Percentiles rank a stretch among this genome's conserved stretches.
Evolutionary conservation across 2,797 vertebrate genomes (phyloP).

Genomic region (Bufotes viridis): DNA sequence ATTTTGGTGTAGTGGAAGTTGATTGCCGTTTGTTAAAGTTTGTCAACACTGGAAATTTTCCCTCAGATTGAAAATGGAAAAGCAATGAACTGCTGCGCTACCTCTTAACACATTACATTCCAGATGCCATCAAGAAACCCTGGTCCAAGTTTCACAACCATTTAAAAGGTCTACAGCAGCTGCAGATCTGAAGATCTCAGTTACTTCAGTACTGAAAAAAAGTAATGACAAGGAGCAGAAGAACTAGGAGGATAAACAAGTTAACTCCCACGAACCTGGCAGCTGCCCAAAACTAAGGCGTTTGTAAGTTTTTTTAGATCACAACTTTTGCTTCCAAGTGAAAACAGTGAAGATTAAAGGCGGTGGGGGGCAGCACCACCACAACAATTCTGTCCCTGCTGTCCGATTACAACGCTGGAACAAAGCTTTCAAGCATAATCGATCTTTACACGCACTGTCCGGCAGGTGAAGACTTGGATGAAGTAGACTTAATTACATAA

Average conservation of each 20-base stretch:
- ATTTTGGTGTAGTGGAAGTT: conserved; percentile 79
- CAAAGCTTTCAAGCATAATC: conserved; percentile 73
- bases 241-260: conserved; percentile 70
- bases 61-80: conserved; percentile 52
- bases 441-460: conserved; percentile 74
- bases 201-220: conserved; percentile 83
- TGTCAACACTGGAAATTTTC: conserved; percentile 75
- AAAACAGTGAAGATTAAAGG: not conserved
- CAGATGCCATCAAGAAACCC: conserved; percentile 69
- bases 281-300: conserved; percentile 71
- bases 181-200: conserved; percentile 85
- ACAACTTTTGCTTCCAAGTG: not conserved
- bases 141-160: conserved; percentile 78
- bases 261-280: conserved; percentile 76
- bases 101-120: conserved; percentile 78
- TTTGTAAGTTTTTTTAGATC: conserved; percentile 78
- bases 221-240: conserved; percentile 67
- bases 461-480: conserved; percentile 66
- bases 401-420: conserved; percentile 69
- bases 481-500: conserved; percentile 77
- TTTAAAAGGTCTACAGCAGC: conserved; percentile 76
- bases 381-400: conserved; percentile 78
- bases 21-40: conserved; percentile 76
- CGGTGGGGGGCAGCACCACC: conserved; percentile 77
- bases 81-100: conserved; percentile 75